A percentile compares a stretch with the other conserved stretches of the same genome.
phyloP scores from a whole-genome alignment of 2,888 invertebrate species.

The Amphipoea lucens region DNA sequence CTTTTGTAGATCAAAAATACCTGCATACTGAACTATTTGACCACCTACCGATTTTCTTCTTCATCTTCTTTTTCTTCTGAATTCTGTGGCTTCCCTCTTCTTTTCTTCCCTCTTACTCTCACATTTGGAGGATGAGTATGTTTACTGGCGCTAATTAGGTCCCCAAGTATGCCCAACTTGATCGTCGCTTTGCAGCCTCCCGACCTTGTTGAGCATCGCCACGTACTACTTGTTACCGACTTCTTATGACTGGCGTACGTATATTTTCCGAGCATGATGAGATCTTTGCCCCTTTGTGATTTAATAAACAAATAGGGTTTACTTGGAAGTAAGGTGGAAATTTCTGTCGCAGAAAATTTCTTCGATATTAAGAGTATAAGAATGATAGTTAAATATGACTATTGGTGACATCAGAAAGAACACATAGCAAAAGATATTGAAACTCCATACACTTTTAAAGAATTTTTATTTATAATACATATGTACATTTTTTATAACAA shows the following conservation, averaged over 20 bases:
- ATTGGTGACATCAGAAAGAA: background rate
- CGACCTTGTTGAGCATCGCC: conserved; percentile 15
- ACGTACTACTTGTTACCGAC: background rate
- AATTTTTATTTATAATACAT: background rate
- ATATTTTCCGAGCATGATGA: conserved; percentile 20
- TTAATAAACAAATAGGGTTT: conserved; percentile 32
- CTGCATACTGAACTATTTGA: too few relatives aligned
- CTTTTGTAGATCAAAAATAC: too few relatives aligned
- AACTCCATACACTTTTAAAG: background rate
- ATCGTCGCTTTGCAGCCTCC: conserved; percentile 8
- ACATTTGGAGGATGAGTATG: conserved; percentile 9
- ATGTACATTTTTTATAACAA: background rate
- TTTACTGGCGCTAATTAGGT: conserved; percentile 4
- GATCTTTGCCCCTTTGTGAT: conserved; percentile 33
- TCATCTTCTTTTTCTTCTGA: background rate
- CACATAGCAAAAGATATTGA: background rate
- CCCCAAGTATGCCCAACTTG: background rate
- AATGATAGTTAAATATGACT: background rate
- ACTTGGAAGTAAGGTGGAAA: background rate
- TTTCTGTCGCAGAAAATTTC: conserved; percentile 8
- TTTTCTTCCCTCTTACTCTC: background rate
- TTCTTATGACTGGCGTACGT: conserved; percentile 16
- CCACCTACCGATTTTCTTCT: background rate
- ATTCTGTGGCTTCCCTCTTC: background rate
- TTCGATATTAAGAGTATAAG: background rate